A percentile compares a stretch with the other conserved stretches of the same genome.
These are phyloP conservation scores for Umimayanthus chanpuru DNA, from an alignment of 92 coral and sea anemone species.

Conservation along the genomic window DNA sequence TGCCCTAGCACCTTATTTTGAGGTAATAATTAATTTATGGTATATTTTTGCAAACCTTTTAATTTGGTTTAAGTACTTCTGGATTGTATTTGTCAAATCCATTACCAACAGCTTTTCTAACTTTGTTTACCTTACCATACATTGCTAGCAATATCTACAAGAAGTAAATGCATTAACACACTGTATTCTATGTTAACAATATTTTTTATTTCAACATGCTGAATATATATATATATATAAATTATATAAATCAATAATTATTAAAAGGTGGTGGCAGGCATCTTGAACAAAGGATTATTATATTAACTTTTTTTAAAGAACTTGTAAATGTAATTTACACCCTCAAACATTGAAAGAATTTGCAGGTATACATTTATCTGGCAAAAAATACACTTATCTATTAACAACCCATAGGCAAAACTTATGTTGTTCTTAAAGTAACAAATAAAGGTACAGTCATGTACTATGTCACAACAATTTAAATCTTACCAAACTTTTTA, in stretches of 20 bases:
- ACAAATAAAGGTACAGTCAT: neutral
- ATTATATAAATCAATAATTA: neutral
- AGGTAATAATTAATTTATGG: no score
- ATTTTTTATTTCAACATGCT: slow-evolving; percentile 7
- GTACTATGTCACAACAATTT: no score
- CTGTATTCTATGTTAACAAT: neutral
- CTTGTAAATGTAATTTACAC: neutral
- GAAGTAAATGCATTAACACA: no score
- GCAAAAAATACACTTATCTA: neutral
- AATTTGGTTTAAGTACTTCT: no score
- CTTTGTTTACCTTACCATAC: no score
- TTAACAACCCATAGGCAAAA: neutral
- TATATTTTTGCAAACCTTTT: no score
- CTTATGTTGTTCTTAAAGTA: no score
- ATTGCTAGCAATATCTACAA: neutral
- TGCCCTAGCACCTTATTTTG: no score
- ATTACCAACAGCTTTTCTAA: no score
- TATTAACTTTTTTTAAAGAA: neutral
- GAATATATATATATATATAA: neutral
- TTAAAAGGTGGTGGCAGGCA: neutral
- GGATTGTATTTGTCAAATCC: no score
- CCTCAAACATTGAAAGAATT: no score
- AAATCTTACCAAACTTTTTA: neutral
- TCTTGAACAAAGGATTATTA: slow-evolving; percentile 1
- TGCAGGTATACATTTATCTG: neutral